Conservation (phyloP, 2,797 vertebrate genomes). For the Coregonus suidteri region DNA sequence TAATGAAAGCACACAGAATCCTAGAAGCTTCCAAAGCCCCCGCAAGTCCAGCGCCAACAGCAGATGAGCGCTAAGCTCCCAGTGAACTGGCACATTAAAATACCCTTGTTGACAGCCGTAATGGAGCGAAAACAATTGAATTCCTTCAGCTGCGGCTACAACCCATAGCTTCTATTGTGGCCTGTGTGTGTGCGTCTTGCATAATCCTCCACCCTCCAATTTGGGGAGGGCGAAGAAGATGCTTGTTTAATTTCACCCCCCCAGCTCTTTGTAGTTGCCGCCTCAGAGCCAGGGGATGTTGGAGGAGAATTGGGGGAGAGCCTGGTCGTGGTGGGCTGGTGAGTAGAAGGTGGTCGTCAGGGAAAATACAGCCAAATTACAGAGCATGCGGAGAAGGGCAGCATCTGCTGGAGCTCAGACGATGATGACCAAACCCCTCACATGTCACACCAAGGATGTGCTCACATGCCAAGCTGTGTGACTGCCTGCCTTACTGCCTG, state of each 20-base stretch:
- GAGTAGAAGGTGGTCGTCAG: neutral
- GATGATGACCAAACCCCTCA: slow-evolving; percentile 2
- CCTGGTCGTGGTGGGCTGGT: neutral
- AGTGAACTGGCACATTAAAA: slow-evolving; percentile 6
- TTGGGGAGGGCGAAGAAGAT: neutral
- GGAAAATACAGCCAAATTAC: neutral
- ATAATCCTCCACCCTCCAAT: neutral
- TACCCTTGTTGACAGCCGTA: slow-evolving; percentile 2
- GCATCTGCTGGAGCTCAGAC: neutral
- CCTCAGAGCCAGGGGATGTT: neutral
- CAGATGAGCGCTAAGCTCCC: neutral
- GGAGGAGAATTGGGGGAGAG: neutral
- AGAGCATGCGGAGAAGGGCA: neutral
- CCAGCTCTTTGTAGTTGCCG: neutral
- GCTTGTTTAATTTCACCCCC: neutral
- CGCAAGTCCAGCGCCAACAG: neutral
- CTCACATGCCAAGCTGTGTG: neutral
- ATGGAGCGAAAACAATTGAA: neutral
- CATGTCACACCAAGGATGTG: neutral
- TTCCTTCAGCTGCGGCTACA: neutral
- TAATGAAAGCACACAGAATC: slow-evolving; percentile 3
- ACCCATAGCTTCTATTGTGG: neutral
- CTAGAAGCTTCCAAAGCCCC: neutral
- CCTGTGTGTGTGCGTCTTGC: neutral
- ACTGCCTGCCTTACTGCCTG: neutral